Evolutionary conservation across 1,140 invertebrate genomes (phyloP).

Genomic region (Gyrodactylus salaris): DNA sequence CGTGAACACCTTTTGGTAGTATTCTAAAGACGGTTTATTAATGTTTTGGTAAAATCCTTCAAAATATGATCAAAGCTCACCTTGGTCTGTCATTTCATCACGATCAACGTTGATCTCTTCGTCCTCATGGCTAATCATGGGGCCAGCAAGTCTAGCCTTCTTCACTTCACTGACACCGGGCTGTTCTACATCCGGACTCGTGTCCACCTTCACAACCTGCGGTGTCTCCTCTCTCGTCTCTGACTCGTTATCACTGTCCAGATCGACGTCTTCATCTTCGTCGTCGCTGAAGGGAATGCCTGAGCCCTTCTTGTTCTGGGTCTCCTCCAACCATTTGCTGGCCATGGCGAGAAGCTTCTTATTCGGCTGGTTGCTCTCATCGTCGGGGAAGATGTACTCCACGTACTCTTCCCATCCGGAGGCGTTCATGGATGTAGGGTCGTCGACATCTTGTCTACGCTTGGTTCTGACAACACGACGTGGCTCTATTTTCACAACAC

Average conservation of each 20-base stretch:
- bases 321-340: not conserved
- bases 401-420: constrained; percentile 3
- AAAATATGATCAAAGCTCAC: not conserved
- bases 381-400: not conserved
- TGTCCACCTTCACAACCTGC: not conserved
- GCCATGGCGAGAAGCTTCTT: not conserved
- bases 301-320: not conserved
- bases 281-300: not conserved
- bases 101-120: not conserved
- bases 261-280: not conserved
- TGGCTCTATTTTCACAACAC: not conserved
- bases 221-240: not conserved
- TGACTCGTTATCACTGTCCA: not conserved
- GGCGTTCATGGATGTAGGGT: not conserved
- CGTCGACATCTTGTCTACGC: not conserved
- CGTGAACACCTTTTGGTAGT: not conserved
- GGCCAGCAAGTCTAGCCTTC: not conserved
- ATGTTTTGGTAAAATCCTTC: not conserved
- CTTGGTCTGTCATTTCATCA: not conserved
- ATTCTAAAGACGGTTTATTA: not conserved
- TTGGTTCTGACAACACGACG: not conserved
- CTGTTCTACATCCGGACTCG: not conserved
- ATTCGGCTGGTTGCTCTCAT: not conserved
- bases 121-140: not conserved
- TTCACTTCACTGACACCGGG: not conserved